Base-by-base conservation (phyloP, 2,888 invertebrate species). In the Pinctada fucata region DNA sequence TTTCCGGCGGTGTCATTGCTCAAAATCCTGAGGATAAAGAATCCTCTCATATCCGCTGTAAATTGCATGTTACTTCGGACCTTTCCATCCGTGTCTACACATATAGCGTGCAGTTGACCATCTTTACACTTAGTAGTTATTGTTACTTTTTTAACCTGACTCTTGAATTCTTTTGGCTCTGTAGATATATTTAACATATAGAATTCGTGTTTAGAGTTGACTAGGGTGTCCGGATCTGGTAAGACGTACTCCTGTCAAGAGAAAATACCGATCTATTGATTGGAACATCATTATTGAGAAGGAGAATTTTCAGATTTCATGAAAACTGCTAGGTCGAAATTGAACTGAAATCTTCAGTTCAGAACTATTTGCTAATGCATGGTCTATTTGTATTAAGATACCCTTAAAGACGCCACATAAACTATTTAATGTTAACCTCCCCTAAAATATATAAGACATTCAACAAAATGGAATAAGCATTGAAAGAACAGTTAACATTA, bases 1-100 rank as follows among this genome's bases (percentile, higher is more conserved):
- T 67, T 75, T 2, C 84, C 84, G 69, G 82, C 83, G 52, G 76
- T 72, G 69, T 85, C 83, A 75, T 79, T 81, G 8, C 70, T 83
- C 50, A 80, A n/a, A 51, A 85, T 73, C 8, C 47, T n/a, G 49
- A 83, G 58, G 0, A 64, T 66, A 45, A 82, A 79, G 6, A 68
- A 72, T 2, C 84, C 84, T 49, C 76, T 79, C 50, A 76, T 63
- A 50, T 80, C 75, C 10, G 77, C 83, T 1, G 79, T 66, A 51
- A 85, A 78, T 4, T 72, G 75, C 16, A 79, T 69, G 16, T 80
- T 81, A 1, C 82, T 82, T 4, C 45, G 51, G 0, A 85, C 63
- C 3, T 78, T 78, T 1, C 84, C 84, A 74, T 83, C 83, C 47
- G 50, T 13, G 10, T 79, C 69, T 49, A 85, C 64, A 49, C 75